Conservation (phyloP, 2,113 vertebrate genomes). For the Nerophis ophidion region DNA sequence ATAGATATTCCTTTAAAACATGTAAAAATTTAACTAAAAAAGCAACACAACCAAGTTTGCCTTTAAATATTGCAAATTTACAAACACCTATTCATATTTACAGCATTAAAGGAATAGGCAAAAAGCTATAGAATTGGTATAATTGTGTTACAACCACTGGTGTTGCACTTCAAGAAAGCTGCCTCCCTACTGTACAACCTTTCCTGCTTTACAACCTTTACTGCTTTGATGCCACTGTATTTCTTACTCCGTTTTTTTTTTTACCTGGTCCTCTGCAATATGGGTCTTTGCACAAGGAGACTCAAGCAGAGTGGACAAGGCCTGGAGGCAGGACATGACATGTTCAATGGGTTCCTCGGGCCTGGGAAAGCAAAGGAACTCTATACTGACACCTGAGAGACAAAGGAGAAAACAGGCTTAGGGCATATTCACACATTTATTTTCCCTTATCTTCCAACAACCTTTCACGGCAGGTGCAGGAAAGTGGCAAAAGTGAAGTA, state of each 20-base stretch:
- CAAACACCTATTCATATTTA: no score
- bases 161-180: neutral
- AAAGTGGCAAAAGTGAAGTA: neutral
- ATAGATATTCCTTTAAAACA: neutral
- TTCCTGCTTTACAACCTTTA: neutral
- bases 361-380: constrained; percentile 95
- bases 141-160: neutral
- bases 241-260: neutral
- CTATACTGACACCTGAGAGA: constrained; percentile 90
- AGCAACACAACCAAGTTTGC: no score
- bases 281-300: constrained; percentile 83
- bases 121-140: neutral
- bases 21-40: neutral
- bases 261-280: constrained; percentile 94
- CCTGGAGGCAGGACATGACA: constrained; percentile 90
- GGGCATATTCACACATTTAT: constrained; percentile 13
- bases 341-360: constrained; percentile 94
- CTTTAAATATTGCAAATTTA: no score
- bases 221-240: neutral
- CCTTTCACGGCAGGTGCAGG: neutral
- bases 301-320: constrained; percentile 86
- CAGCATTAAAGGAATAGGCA: neutral
- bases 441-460: neutral
- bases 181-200: neutral
- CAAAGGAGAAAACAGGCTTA: constrained; percentile 20